phyloP scores from a whole-genome alignment of 1,140 invertebrate genomes.

The Drosophila auraria region DNA sequence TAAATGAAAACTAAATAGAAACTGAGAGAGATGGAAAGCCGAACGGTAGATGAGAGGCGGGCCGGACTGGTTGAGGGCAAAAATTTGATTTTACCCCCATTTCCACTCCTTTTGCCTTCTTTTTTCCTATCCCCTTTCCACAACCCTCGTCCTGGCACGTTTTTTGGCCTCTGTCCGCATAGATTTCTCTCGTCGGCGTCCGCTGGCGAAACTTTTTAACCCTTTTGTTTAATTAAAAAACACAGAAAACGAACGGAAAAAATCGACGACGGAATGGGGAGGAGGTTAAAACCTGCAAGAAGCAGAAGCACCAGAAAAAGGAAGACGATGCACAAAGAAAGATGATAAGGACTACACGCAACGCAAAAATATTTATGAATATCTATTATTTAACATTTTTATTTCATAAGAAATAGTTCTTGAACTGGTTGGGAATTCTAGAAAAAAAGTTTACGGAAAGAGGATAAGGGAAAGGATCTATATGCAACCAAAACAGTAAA shows the following conservation, averaged over 20 bases:
- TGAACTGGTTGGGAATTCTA: background rate
- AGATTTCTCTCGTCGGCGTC: constrained; percentile 44
- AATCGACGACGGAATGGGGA: constrained; percentile 19
- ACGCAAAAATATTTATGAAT: too few relatives aligned
- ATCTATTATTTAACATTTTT: background rate
- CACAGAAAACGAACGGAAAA: constrained; percentile 52
- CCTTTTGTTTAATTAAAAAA: constrained; percentile 84
- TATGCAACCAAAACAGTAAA: too few relatives aligned
- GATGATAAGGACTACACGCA: background rate
- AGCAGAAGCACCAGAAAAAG: constrained; percentile 27
- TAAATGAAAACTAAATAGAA: constrained; percentile 83
- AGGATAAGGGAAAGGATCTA: too few relatives aligned
- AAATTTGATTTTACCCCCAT: constrained; percentile 79
- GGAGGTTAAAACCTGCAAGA: constrained; percentile 13
- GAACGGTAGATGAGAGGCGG: background rate
- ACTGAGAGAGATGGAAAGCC: constrained; percentile 29
- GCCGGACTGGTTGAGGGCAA: constrained; percentile 40
- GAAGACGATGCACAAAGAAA: constrained; percentile 27
- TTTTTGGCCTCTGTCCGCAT: constrained; percentile 26
- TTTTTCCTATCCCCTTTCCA: constrained; percentile 9
- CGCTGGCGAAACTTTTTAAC: constrained; percentile 73
- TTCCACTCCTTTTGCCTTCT: constrained; percentile 32
- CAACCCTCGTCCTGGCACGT: background rate
- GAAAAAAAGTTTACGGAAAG: too few relatives aligned
- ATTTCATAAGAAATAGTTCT: background rate